These are phyloP conservation scores for Stramonita haemastoma DNA, from an alignment of 2,888 invertebrate species.

Conservation along the genomic window DNA sequence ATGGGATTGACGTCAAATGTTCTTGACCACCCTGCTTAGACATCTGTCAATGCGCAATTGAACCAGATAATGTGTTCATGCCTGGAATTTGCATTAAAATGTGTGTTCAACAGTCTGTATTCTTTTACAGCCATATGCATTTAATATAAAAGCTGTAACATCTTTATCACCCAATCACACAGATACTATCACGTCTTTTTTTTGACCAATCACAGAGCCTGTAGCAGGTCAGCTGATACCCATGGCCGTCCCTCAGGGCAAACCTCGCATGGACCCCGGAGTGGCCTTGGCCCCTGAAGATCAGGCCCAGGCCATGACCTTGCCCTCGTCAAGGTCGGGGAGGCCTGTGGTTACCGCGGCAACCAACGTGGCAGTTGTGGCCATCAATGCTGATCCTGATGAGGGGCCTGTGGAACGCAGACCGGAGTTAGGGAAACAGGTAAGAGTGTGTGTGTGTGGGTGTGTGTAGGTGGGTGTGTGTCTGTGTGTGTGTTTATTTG, in stretches of 20 bases:
- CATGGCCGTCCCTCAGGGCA: slow-evolving; percentile 74
- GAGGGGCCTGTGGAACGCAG: slow-evolving; percentile 41
- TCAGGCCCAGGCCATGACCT: slow-evolving; percentile 25
- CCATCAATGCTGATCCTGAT: slow-evolving; percentile 58
- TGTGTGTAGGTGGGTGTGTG: neutral
- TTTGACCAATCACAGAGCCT: slow-evolving; percentile 52
- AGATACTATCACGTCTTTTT: neutral
- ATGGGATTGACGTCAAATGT: no score
- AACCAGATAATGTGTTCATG: no score
- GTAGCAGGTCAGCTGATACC: slow-evolving; percentile 68
- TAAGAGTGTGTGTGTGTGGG: slow-evolving; percentile 38
- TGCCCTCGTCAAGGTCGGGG: slow-evolving; percentile 36
- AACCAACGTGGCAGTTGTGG: slow-evolving; percentile 66
- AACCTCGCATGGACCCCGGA: slow-evolving; percentile 69
- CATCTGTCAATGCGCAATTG: no score
- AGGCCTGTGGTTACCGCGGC: slow-evolving; percentile 62
- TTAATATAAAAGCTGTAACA: no score
- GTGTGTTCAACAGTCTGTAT: no score
- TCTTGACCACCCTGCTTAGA: no score
- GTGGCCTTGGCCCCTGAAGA: slow-evolving; percentile 46
- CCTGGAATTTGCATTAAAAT: no score
- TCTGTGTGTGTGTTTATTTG: no score
- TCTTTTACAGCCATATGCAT: no score
- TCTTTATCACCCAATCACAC: no score
- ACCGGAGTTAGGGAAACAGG: slow-evolving; percentile 68